Percentiles rank a stretch among this genome's conserved stretches.
Evolutionary conservation across 2,113 vertebrate species (phyloP).

Genomic region (Trichomycterus rosablanca): DNA sequence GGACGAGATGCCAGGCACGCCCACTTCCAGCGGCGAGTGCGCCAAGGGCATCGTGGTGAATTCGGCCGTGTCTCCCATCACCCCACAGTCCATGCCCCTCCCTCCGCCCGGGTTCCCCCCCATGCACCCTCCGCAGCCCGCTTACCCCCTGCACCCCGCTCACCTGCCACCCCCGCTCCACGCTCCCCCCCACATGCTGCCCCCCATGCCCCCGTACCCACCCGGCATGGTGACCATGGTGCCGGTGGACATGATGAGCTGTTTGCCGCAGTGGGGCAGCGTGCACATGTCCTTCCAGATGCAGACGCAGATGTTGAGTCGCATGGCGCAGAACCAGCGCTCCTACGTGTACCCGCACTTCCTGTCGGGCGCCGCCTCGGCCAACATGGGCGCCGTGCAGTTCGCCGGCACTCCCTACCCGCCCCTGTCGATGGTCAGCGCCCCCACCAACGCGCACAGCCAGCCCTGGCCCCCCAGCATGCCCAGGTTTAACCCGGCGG

Average conservation of each 20-base stretch:
- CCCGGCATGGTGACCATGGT: conserved; percentile 83
- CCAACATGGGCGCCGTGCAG: conserved; percentile 53
- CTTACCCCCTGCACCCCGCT: conserved; percentile 63
- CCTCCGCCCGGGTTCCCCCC: conserved; percentile 79
- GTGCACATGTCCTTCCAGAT: conserved; percentile 98
- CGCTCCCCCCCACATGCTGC: conserved; percentile 74
- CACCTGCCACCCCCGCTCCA: conserved; percentile 62
- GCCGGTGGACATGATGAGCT: conserved; percentile 89
- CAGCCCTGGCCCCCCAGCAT: conserved; percentile 80
- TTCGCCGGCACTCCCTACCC: conserved; percentile 81
- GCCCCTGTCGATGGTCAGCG: conserved; percentile 71
- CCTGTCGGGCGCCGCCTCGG: conserved; percentile 56
- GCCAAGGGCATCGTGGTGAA: conserved; percentile 88
- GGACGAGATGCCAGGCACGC: conserved; percentile 85
- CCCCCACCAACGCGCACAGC: conserved; percentile 58
- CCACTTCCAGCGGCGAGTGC: conserved; percentile 81
- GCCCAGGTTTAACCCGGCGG: conserved; percentile 91
- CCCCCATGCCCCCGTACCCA: conserved; percentile 74
- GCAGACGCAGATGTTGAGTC: conserved; percentile 98
- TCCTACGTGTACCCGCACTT: conserved; percentile 81
- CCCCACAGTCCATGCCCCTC: conserved; percentile 71
- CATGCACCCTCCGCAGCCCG: conserved; percentile 71
- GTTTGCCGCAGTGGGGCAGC: conserved; percentile 86
- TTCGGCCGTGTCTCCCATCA: conserved; percentile 74
- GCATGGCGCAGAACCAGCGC: conserved; percentile 87